Conservation (phyloP, 1,140 invertebrate species). For the Neodiprion fabricii region DNA sequence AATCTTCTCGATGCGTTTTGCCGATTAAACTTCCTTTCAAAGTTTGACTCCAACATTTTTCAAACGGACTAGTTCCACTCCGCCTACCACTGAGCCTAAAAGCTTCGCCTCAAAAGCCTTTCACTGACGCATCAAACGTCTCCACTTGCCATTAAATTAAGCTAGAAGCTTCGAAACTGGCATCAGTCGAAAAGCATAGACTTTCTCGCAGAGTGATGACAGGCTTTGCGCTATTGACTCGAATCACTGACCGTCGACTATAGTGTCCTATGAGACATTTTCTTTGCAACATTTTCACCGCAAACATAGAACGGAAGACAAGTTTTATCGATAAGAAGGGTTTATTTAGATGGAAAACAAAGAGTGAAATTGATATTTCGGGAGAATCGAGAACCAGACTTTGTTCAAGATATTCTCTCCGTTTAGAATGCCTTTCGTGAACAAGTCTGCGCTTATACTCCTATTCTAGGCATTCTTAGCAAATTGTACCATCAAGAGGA, state of each 20-base stretch:
- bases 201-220: too few species aligned
- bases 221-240: too few species aligned
- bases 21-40: not conserved
- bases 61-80: not conserved
- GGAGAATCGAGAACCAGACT: too few species aligned
- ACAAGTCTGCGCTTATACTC: not conserved
- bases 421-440: not conserved
- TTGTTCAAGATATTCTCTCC: too few species aligned
- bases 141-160: not conserved
- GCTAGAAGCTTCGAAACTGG: not conserved
- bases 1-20: not conserved
- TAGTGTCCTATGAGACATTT: too few species aligned
- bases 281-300: too few species aligned
- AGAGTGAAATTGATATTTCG: too few species aligned
- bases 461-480: not conserved
- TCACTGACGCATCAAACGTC: not conserved
- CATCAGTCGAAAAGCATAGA: not conserved
- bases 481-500: not conserved
- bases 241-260: too few species aligned
- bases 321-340: too few species aligned
- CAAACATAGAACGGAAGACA: too few species aligned
- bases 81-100: not conserved
- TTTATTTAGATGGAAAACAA: too few species aligned
- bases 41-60: not conserved
- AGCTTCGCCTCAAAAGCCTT: conserved; percentile 2